These are phyloP conservation scores for Phocoena phocoena DNA, from an alignment of 2,113 vertebrate species.

Conservation along the genomic window DNA sequence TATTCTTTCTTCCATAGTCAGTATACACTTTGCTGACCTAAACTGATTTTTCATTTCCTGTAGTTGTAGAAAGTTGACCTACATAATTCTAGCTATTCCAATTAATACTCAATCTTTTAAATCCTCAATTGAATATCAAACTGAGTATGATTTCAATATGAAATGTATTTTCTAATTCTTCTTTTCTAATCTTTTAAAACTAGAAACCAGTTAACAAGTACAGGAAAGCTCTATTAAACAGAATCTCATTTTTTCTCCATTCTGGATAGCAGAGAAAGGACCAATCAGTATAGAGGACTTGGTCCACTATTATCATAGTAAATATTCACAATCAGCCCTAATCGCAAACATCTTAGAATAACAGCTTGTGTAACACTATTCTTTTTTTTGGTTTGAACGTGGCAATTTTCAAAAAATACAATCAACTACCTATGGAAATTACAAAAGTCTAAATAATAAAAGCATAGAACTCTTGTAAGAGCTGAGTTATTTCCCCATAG, in stretches of 20 bases:
- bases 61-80: background rate
- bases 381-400: background rate
- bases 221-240: background rate
- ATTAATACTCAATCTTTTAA: background rate
- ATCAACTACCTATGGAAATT: background rate
- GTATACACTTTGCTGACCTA: background rate
- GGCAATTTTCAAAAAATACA: constrained; percentile 10
- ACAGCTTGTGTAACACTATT: background rate
- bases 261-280: background rate
- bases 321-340: background rate
- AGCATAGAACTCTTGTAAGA: background rate
- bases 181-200: background rate
- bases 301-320: background rate
- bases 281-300: background rate
- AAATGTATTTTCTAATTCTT: background rate
- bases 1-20: background rate
- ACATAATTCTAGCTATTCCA: background rate
- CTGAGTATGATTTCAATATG: background rate
- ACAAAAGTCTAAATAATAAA: background rate
- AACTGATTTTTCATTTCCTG: background rate
- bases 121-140: background rate
- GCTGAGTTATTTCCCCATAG: background rate
- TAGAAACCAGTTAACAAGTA: background rate
- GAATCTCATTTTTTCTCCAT: background rate
- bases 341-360: background rate